Evolutionary conservation across 1,140 invertebrate species (phyloP).

Genomic region (Papilio helenus): DNA sequence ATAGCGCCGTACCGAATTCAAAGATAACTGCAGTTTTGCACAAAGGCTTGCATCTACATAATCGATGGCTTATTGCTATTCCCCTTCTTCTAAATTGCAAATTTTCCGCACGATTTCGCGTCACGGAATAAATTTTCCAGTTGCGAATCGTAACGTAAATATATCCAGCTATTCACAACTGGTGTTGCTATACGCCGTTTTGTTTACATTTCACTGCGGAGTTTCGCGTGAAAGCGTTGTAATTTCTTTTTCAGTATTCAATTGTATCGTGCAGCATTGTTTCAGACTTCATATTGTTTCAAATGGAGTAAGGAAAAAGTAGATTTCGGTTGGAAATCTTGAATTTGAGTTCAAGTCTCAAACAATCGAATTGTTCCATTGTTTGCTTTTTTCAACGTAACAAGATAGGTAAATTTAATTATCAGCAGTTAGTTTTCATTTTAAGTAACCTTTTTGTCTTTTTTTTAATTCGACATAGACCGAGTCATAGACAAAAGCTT

Average conservation of each 20-base stretch:
- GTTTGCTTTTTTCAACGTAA: not conserved
- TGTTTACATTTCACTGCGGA: conserved; percentile 38
- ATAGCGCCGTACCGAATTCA: conserved; percentile 66
- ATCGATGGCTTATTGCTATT: conserved; percentile 81
- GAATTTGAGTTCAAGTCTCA: not conserved
- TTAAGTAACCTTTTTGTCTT: too few species aligned
- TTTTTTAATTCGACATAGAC: too few species aligned
- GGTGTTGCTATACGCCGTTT: conserved; percentile 46
- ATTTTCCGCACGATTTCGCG: conserved; percentile 81
- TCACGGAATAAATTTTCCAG: conserved; percentile 77
- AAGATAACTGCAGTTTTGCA: conserved; percentile 75
- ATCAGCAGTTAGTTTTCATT: not conserved
- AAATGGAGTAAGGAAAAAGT: conserved; percentile 2
- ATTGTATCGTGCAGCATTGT: conserved; percentile 2
- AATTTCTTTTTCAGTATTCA: conserved; percentile 22
- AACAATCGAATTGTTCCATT: not conserved
- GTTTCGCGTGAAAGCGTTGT: conserved; percentile 8
- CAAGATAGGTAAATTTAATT: not conserved
- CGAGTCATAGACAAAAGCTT: too few species aligned
- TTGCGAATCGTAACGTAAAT: conserved; percentile 71
- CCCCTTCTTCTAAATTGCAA: conserved; percentile 82
- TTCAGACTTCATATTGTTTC: conserved; percentile 11
- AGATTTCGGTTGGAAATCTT: not conserved
- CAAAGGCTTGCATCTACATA: conserved; percentile 79
- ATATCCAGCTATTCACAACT: conserved; percentile 56